Evolutionary conservation across 2,888 invertebrate species (phyloP), one percentile per base, ranked within the genome.

Genomic region (Loripinus fragilis): DNA sequence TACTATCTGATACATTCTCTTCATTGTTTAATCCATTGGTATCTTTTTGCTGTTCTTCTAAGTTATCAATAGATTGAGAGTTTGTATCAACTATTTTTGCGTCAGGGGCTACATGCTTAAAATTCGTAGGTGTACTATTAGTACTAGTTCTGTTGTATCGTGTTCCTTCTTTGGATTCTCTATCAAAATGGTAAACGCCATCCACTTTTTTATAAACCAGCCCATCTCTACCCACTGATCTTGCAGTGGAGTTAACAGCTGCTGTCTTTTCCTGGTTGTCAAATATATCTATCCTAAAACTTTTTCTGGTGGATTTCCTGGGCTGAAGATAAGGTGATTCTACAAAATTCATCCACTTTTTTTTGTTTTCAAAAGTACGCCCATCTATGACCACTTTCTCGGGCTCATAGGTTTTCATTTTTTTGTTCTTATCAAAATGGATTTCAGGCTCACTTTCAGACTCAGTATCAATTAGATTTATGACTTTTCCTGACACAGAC

Each of bases 331-430:
- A 68, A 17, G 71, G 71, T 20, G 66, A 52, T 20, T 60, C 50
- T 17, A 68, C 30, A 33, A 41, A 42, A 67, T 76, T 76, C 41
- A 60, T 65, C 76, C 76, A 71, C 30, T 52, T 48, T 0, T 42
- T 52, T 52, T 76, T 67, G 41, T 48, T 76, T 20, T 71, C 76
- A 52, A 67, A 28, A 66, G 48, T 45, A 55, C 71, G 50, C 2
- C 76, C 71, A 67, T 76, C 71, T 38, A 76, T 76, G 66, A 33
- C n/a, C 15, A 71, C 25, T 42, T 70, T 75, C 52, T 66, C 41
- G 15, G 68, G 60, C 64, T 68, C 71, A 71, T 71, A 76, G 1
- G 76, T 76, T 55, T 60, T 60, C 2, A 60, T 1, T 7, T 30
- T 33, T 33, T 60, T 20, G 5, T 33, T 12, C 17, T 33, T 60